Percentiles rank a stretch among this genome's conserved stretches.
Conservation (phyloP, 2,797 vertebrate genomes). For the Anabacerthia variegaticeps region DNA sequence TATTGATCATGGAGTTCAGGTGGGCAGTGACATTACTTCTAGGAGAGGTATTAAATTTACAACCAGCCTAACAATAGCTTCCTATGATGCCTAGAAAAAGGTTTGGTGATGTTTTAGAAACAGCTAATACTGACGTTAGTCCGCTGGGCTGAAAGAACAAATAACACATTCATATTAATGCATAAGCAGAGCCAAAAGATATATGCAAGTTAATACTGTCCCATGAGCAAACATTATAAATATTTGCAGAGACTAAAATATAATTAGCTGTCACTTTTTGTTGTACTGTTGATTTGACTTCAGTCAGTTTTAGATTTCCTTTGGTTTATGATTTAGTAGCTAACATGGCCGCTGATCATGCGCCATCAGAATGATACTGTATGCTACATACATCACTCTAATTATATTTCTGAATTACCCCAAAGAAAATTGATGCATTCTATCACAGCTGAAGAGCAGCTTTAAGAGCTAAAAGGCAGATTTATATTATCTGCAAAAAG, state of each 20-base stretch:
- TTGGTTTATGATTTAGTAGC: neutral
- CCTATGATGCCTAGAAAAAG: neutral
- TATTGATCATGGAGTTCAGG: constrained; percentile 39
- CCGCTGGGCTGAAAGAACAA: constrained; percentile 46
- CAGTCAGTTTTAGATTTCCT: constrained; percentile 36
- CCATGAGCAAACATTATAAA: constrained; percentile 40
- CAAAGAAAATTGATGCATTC: neutral
- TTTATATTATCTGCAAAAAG: neutral
- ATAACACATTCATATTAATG: constrained; percentile 35
- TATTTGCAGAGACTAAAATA: constrained; percentile 55
- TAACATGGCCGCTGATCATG: neutral
- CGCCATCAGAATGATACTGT: neutral
- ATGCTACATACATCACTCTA: neutral
- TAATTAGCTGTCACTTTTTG: constrained; percentile 14
- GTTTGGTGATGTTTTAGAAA: constrained; percentile 18
- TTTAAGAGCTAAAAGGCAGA: neutral
- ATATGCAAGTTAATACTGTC: neutral
- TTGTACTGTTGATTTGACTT: constrained; percentile 38
- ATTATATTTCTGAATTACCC: neutral
- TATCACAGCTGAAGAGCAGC: neutral
- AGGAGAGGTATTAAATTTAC: constrained; percentile 20
- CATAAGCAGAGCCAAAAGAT: constrained; percentile 41
- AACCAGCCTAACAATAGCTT: constrained; percentile 2
- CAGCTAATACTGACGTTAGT: constrained; percentile 19
- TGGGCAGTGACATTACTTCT: constrained; percentile 20